Evolutionary conservation across 2,888 invertebrate genomes (phyloP).

Genomic region (Agrypnus murinus): DNA sequence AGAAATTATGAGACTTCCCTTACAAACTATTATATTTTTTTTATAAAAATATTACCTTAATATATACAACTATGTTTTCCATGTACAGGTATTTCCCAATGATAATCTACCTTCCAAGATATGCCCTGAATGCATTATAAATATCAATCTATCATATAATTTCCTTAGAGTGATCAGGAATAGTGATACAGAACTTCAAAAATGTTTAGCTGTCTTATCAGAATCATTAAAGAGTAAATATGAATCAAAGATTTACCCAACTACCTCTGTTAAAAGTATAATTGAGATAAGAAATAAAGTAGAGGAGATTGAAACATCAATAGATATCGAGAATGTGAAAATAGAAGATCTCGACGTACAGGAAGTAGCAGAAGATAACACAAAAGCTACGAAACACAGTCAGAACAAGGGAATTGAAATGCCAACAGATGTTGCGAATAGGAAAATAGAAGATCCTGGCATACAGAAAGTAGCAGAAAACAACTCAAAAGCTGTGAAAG

Average conservation of each 20-base stretch:
- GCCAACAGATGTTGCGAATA: background rate
- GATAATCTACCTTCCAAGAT: constrained; percentile 34
- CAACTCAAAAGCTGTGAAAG: no score
- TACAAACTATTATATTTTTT: no score
- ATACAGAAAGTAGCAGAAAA: background rate
- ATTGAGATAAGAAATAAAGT: no score
- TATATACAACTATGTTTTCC: no score
- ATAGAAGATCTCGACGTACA: no score
- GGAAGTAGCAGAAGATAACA: background rate
- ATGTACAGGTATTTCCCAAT: constrained; percentile 19
- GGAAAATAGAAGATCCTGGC: background rate
- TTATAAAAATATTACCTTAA: no score
- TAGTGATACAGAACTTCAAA: constrained; percentile 30
- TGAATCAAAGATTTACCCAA: no score
- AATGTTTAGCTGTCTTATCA: constrained; percentile 20
- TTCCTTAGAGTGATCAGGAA: constrained; percentile 43
- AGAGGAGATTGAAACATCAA: background rate
- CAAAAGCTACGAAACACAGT: background rate
- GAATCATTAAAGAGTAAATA: no score
- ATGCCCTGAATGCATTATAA: constrained; percentile 39
- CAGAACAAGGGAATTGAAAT: background rate
- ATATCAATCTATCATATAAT: constrained; percentile 38
- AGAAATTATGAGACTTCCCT: no score
- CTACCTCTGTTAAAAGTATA: no score
- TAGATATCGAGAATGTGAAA: no score